These are phyloP conservation scores for Neolamprologus toae DNA, from an alignment of 2,113 vertebrate species.

Conservation along the genomic window DNA sequence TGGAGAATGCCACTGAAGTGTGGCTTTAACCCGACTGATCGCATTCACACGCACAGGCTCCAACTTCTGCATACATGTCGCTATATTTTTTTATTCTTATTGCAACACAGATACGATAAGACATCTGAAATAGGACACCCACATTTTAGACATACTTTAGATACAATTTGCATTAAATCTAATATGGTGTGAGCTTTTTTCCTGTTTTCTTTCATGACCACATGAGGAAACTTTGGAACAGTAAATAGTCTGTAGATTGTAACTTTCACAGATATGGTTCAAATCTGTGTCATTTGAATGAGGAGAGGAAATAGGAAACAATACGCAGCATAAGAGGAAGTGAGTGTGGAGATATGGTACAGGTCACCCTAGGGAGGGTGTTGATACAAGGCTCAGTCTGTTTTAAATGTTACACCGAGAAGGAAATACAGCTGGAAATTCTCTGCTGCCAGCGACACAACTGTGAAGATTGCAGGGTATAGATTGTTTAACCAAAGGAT, in stretches of 20 bases:
- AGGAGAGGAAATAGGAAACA: slow-evolving; percentile 49
- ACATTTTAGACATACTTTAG: not conserved
- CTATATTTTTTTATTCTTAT: not conserved
- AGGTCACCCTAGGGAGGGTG: not conserved
- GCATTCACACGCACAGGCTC: not conserved
- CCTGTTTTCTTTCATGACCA: not conserved
- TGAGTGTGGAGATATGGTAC: not conserved
- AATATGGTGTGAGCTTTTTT: not conserved
- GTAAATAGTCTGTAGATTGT: not conserved
- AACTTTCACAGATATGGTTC: not conserved
- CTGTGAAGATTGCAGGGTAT: not conserved
- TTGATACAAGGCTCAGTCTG: not conserved
- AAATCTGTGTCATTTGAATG: slow-evolving; percentile 31
- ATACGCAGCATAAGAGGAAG: slow-evolving; percentile 38
- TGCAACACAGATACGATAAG: not conserved
- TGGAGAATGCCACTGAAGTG: slow-evolving; percentile 38
- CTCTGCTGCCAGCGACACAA: not conserved
- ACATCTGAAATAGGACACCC: not conserved
- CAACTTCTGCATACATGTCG: not conserved
- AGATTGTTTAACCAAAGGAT: not conserved
- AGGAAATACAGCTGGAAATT: not conserved
- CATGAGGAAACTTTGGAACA: not conserved
- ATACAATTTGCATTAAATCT: not conserved
- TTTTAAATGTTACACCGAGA: slow-evolving; percentile 22
- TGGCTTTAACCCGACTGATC: slow-evolving; percentile 6